Evolutionary conservation across 2,113 vertebrate species (phyloP), one percentile per base, ranked within the genome.

Genomic region (Capra hircus): DNA sequence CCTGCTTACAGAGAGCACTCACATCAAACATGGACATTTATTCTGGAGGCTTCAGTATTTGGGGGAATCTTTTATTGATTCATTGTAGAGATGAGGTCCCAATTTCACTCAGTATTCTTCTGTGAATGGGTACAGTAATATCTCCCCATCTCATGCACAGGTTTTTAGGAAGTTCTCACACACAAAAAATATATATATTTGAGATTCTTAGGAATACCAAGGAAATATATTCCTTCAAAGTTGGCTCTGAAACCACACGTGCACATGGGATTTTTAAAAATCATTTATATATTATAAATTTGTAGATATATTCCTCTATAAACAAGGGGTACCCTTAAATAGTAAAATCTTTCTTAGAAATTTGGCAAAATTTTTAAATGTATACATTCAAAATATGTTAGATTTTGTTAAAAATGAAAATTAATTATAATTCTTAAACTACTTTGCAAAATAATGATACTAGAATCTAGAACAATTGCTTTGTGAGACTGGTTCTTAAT

Each of bases 351-450:
- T 83, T 52, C 33, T 82, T 77, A 57, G 16, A 2, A 62, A 94
- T 48, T 95, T 90, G 86, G 9, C 6, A 93, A 95, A 71, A 1
- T 0, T 52, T 90, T 92, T 84, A 77, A 94, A 87, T 77, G 9
- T 15, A 11, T 36, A 28, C 21, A 10, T 88, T 89, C 27, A 94
- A 92, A 88, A 2, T 94, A 85, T 53, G 62, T 50, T 83, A 90
- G 4, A 36, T 55, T 94, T 64, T 3, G 1, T 88, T 90, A 60
- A 86, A 77, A 45, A 91, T 95, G 50, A 94, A 96, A 93, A 45
- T 40, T 36, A 74, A 82, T 88, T 33, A 78, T 77, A 96, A 59
- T 80, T 97, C 5, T 97, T 40, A 91, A 94, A 88, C 91, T 96
- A 83, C 52, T 74, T 96, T 89, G 6, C 25, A 74, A 96, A 40